Base-by-base conservation (phyloP, 2,797 vertebrate species). In the Gobio occitaniae region DNA sequence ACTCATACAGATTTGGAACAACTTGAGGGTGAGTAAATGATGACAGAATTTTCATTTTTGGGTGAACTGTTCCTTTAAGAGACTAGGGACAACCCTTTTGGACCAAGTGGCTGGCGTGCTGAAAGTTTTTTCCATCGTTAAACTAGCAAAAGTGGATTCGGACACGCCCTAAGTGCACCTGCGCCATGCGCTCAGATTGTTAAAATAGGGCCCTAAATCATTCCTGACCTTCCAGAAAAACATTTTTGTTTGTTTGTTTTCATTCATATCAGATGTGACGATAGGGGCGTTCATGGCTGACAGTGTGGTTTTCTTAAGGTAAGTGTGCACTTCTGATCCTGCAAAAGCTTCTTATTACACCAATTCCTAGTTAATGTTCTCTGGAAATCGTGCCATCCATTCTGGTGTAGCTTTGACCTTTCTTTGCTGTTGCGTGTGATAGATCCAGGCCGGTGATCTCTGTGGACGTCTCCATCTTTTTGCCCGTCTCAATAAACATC, bases 221-320 rank as follows among this genome's bases (percentile, higher is more conserved):
- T 63, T 75, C 83, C 75, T 84, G 52, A 21, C 38, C 21, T 61
- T 59, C 54, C 56, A 75, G 77, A 48, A 44, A 70, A 86, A 65
- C 81, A 48, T 89, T 91, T 92, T 63, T 10, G 90, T 91, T 92
- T 94, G 79, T 19, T 48, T 95, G 96, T 86, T 50, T 74, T 48
- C 6, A 2, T 32, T 12, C 29, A 48, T 54, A 68, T 71, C 94
- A 99, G 98, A 99, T 96, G 88, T 99, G 83, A 98, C 98, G 0
- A 78, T 99, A 21, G 98, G 98, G 76, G 98, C 98, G 36, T 99
- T 99, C 91, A 96, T 99, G 96, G 94, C 97, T 0, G 97, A 99
- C 90, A 96, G 93, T 1, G 98, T 98, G 90, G 96, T 99, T 72
- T 94, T 99, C 87, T 91, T 99, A 82, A 98, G 98, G 98, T 99